A percentile compares a stretch with the other conserved stretches of the same genome.
These are phyloP conservation scores for Gallinago paraguaiae DNA, from an alignment of 2,113 vertebrate species.

Conservation along the genomic window DNA sequence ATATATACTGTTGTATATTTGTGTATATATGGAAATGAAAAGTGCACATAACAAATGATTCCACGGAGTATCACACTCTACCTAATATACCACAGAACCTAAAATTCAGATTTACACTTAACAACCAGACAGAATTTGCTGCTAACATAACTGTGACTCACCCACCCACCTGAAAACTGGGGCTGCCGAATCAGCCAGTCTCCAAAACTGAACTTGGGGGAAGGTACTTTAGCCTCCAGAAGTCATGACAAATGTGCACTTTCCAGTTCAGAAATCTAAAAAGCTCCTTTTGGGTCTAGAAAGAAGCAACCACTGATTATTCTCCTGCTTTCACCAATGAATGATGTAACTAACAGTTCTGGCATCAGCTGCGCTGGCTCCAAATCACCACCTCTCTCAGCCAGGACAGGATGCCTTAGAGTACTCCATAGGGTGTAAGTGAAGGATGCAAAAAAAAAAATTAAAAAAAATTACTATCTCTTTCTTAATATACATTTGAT, in stretches of 20 bases:
- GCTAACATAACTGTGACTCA: not conserved
- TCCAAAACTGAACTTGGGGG: not conserved
- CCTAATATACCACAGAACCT: not conserved
- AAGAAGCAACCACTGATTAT: conserved; percentile 51
- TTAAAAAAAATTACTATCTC: not conserved
- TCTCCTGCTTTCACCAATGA: conserved; percentile 7
- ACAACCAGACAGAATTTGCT: not conserved
- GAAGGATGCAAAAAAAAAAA: not conserved
- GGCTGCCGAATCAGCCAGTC: not conserved
- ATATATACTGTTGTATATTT: not conserved
- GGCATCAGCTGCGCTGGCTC: not conserved
- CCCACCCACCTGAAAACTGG: not conserved
- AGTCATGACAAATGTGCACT: not conserved
- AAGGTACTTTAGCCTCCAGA: not conserved
- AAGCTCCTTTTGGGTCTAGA: conserved; percentile 26
- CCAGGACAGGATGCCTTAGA: not conserved
- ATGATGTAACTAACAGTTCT: conserved; percentile 10
- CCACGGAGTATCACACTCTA: not conserved
- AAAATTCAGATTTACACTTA: not conserved
- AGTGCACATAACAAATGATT: not conserved
- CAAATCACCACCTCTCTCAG: conserved; percentile 11
- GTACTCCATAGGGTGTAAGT: not conserved
- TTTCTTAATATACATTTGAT: not conserved
- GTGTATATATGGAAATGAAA: not conserved
- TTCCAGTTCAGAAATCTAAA: conserved; percentile 38